These are phyloP conservation scores for Nebria ingens DNA, from an alignment of 1,140 invertebrate species.

Conservation along the genomic window DNA sequence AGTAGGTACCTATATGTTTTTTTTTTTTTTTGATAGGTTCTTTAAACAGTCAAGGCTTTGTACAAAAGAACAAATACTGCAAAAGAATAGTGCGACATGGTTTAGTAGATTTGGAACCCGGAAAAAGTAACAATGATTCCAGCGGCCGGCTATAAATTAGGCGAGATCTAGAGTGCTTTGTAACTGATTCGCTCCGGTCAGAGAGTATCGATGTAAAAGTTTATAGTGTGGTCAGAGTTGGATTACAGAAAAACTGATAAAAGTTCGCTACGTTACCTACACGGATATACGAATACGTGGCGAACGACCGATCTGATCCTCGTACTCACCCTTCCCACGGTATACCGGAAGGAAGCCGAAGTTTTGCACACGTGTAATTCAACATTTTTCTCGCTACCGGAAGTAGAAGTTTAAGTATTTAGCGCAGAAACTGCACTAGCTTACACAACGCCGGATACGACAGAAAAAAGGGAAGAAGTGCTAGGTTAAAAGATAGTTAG, in stretches of 20 bases:
- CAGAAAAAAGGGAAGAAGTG: neutral
- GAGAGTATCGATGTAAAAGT: conserved; percentile 9
- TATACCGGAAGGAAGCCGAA: neutral
- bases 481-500: no score
- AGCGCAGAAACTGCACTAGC: conserved; percentile 4
- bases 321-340: no score
- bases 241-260: conserved; percentile 3
- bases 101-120: no score
- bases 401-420: conserved; percentile 3
- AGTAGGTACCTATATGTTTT: no score
- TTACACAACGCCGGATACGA: neutral
- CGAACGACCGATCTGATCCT: no score
- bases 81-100: no score
- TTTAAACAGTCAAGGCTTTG: no score
- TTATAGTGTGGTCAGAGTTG: neutral
- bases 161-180: conserved; percentile 7
- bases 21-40: no score
- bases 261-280: neutral
- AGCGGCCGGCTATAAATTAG: conserved; percentile 1
- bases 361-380: conserved; percentile 7
- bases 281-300: no score
- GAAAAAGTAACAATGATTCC: neutral
- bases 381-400: conserved; percentile 4
- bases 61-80: no score
- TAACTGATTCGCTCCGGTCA: conserved; percentile 3